Evolutionary conservation across 2,113 vertebrate species (phyloP).

Genomic region (Carlito syrichta): DNA sequence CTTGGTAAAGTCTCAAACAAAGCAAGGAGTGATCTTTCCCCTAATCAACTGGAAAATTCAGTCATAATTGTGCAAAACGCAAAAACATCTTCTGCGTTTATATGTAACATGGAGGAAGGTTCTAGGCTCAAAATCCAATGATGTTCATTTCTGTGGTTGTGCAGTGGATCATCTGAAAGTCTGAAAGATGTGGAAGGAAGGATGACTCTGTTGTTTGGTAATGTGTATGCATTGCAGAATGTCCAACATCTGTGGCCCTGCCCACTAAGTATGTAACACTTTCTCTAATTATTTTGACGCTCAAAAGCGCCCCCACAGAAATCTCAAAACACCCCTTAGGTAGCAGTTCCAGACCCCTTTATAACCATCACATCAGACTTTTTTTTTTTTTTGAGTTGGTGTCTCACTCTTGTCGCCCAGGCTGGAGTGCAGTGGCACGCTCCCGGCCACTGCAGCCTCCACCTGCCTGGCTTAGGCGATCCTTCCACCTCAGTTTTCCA

Average conservation of each 20-base stretch:
- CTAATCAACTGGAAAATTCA: slow-evolving; percentile 23
- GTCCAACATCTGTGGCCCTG: not conserved
- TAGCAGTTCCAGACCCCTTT: not conserved
- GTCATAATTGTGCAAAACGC: not conserved
- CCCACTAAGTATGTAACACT: not conserved
- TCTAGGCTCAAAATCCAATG: not conserved
- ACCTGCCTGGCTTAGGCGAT: too few species aligned
- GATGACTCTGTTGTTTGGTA: not conserved
- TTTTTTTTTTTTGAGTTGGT: too few species aligned
- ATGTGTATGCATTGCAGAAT: not conserved
- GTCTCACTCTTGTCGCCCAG: too few species aligned
- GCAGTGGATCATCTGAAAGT: not conserved
- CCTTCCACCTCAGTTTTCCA: too few species aligned
- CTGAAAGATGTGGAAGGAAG: not conserved
- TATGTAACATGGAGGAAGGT: not conserved
- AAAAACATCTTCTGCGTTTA: not conserved
- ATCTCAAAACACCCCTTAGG: not conserved
- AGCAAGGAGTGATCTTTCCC: slow-evolving; percentile 5
- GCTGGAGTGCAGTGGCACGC: too few species aligned
- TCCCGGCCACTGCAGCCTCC: too few species aligned
- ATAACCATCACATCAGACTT: not conserved
- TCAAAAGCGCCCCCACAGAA: not conserved
- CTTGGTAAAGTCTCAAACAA: slow-evolving; percentile 6
- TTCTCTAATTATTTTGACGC: not conserved
- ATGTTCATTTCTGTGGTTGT: not conserved